Percentiles rank a stretch among this genome's conserved stretches.
Evolutionary conservation across 2,797 vertebrate species (phyloP).

Genomic region (Clarias fuscus): DNA sequence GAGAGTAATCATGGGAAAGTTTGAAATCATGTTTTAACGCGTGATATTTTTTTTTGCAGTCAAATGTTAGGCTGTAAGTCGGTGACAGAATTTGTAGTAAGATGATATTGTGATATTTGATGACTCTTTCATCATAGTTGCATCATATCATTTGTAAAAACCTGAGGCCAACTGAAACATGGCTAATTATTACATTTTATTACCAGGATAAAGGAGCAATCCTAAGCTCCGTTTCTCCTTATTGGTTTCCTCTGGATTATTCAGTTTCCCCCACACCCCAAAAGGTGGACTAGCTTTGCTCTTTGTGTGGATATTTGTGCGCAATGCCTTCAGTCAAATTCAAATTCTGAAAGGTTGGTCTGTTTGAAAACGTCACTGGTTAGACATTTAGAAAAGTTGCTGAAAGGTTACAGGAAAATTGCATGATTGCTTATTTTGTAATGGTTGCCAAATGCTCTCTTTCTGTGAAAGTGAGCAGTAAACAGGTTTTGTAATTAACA

Average conservation of each 20-base stretch:
- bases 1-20: background rate
- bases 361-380: background rate
- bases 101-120: background rate
- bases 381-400: background rate
- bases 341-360: background rate
- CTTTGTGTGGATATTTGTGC: background rate
- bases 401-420: background rate
- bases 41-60: background rate
- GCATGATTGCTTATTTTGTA: too few species aligned
- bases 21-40: background rate
- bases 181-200: background rate
- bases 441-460: background rate
- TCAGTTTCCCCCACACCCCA: background rate
- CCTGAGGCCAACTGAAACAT: background rate
- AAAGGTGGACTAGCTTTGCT: background rate
- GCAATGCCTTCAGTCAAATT: background rate
- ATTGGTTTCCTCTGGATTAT: background rate
- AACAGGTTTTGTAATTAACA: background rate
- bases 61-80: background rate
- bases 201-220: background rate
- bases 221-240: background rate
- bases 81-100: background rate
- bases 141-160: background rate
- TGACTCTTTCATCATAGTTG: background rate
- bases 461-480: background rate